Evolutionary conservation across 2,113 vertebrate species (phyloP).

Genomic region (Hyperopisus bebe): DNA sequence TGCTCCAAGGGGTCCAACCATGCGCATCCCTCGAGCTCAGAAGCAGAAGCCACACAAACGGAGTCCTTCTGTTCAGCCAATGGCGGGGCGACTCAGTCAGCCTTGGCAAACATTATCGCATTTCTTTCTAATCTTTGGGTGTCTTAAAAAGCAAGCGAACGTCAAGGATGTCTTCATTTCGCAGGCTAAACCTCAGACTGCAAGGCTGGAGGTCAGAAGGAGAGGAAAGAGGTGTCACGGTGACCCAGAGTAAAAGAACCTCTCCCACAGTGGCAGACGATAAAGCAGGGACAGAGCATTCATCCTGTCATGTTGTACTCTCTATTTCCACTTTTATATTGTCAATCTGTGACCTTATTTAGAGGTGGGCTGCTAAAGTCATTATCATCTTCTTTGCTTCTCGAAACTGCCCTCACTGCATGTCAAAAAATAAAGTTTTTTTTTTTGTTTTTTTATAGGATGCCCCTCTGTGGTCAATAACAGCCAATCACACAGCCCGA

Average conservation of each 20-base stretch:
- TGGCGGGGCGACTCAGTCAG: not conserved
- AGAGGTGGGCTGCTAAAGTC: not conserved
- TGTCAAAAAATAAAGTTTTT: not conserved
- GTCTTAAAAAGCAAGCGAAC: conserved; percentile 5
- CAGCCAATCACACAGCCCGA: not conserved
- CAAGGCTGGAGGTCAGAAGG: conserved; percentile 2
- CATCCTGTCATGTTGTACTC: not conserved
- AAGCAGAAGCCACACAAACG: not conserved
- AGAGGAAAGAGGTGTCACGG: conserved; percentile 3
- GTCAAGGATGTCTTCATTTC: conserved; percentile 19
- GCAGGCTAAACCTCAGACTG: conserved; percentile 5
- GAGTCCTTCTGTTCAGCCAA: not conserved
- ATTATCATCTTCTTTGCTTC: not conserved
- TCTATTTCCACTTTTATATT: not conserved
- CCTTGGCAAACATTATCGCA: conserved; percentile 18
- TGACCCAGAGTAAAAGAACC: not conserved
- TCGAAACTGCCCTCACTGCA: not conserved
- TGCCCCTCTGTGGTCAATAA: not conserved
- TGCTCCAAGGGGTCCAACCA: not conserved
- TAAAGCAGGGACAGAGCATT: not conserved
- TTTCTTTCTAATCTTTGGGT: not conserved
- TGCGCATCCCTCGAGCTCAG: not conserved
- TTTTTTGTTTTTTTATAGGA: not conserved
- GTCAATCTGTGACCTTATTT: not conserved
- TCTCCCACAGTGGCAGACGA: not conserved